A percentile compares a stretch with the other conserved stretches of the same genome.
phyloP scores from a whole-genome alignment of 1,140 invertebrate species.

The Zophobas atratus region DNA sequence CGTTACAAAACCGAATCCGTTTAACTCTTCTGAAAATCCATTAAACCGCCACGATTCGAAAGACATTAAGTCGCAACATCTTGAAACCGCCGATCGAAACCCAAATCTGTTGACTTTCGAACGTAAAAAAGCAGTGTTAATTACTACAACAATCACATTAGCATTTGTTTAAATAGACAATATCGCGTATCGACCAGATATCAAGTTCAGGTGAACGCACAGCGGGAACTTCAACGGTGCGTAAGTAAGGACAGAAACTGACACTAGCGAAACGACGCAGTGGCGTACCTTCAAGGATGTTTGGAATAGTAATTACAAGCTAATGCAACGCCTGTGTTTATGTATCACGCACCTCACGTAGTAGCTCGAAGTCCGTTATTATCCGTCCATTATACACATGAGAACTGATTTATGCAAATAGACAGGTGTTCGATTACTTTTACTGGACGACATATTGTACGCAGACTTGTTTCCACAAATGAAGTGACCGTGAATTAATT shows the following conservation, averaged over 20 bases:
- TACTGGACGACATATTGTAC: constrained; percentile 1
- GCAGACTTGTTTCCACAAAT: neutral
- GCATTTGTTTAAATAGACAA: constrained; percentile 17
- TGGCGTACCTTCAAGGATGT: constrained; percentile 31
- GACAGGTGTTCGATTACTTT: constrained; percentile 10
- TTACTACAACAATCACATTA: constrained; percentile 23
- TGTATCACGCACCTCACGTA: neutral
- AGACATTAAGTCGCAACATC: neutral
- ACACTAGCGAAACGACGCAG: neutral
- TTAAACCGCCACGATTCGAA: neutral
- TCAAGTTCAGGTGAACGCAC: constrained; percentile 31
- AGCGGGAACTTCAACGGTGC: constrained; percentile 39
- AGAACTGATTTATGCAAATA: constrained; percentile 27
- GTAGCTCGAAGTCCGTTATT: neutral
- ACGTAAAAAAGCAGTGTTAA: constrained; percentile 2
- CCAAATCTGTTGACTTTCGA: neutral
- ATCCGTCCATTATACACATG: neutral
- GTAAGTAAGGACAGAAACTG: constrained; percentile 30
- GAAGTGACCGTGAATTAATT: constrained; percentile 14
- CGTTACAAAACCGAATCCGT: neutral
- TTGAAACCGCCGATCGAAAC: constrained; percentile 2
- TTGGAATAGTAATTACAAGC: neutral
- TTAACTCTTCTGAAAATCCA: neutral
- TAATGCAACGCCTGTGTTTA: neutral
- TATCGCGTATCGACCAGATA: constrained; percentile 16